Evolutionary conservation across 2,113 vertebrate genomes (phyloP), one percentile per base, ranked within the genome.

Genomic region (Burhinus bistriatus): DNA sequence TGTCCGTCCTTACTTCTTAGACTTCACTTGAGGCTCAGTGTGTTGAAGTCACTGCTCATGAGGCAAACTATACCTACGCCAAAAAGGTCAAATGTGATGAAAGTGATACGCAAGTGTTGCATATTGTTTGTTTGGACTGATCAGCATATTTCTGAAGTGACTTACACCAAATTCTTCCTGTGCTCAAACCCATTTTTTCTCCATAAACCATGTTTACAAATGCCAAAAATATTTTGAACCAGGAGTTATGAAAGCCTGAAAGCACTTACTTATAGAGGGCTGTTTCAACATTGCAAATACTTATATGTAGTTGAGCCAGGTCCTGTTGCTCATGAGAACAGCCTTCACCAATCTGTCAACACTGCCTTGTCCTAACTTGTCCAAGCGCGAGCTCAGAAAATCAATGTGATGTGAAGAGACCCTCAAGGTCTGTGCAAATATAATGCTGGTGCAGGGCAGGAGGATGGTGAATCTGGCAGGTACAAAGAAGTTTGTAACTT

Each of bases 231-330:
- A 95, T 77, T 96, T 94, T 89, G 84, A 83, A 90, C 11, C 49
- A 72, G 87, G 82, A 94, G 90, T 93, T 96, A 93, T 19, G 85
- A 96, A 94, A 93, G 90, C 82, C 82, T 85, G 87, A 95, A 95
- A 95, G 75, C 90, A 95, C 85, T 93, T 82, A 92, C 91, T 95
- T 94, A 91, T 52, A 89, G 87, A 72, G 84, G 65, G 82, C 52
- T 93, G 82, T 95, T 96, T 97, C 91, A 91, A 90, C 78, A 95
- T 1, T 77, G 87, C 87, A 94, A 91, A 95, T 23, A 87, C 94
- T 93, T 34, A 15, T n/a, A 42, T 30, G 87, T 25, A 91, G 78
- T 15, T 64, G 78, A 96, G 87, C 90, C 87, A 72, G 81, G 85
- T 91, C 78, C 52, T 69, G 87, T 9, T 79, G 89, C 73, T 84